Evolutionary conservation across 2,797 vertebrate genomes (phyloP), one percentile per base, ranked within the genome.

Genomic region (Alosa sapidissima): DNA sequence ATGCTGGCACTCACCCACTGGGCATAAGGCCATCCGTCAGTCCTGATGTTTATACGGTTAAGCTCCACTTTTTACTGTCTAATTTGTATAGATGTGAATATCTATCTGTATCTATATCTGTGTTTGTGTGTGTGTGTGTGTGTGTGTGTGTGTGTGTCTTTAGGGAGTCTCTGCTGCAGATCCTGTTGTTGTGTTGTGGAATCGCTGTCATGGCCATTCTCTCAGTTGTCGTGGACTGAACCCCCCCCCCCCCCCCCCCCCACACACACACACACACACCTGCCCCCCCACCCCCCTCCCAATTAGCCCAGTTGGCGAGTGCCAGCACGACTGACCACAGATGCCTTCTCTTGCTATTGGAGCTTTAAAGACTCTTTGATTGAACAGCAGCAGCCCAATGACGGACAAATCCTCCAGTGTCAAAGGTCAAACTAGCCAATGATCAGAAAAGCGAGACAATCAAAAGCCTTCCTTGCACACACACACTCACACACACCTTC

Each of bases 141-240:
- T 58, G 81, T 72, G 28, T 16, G 28, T n/a, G 62, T 62, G 6
- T 62, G 14, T 49, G 72, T 91, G 85, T 88, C 84, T 78, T 5
- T 92, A 99, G 98, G 92, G 96, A 96, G 86, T 98, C 98, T 28
- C 75, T 99, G 33, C 91, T 96, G 88, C 98, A 99, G 89, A 94
- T 99, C 85, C 92, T 98, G 58, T 95, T 99, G 90, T 95, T 99
- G 72, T 95, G 96, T 92, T 92, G 92, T 3, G 98, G 98, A 33
- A 96, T 98, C 83, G 92, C 95, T 47, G 95, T 98, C 89, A 99
- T 99, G 97, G 97, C 96, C 87, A 89, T 97, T 88, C 94, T 99
- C 75, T 97, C 98, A 0, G 89, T 94, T 81, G 92, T 96, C 16
- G 93, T 96, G 0, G 96, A 96, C 86, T 97, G 93, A 95, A 21